Evolutionary conservation across 2,797 vertebrate genomes (phyloP).

Genomic region (Sebastes melanostomus): DNA sequence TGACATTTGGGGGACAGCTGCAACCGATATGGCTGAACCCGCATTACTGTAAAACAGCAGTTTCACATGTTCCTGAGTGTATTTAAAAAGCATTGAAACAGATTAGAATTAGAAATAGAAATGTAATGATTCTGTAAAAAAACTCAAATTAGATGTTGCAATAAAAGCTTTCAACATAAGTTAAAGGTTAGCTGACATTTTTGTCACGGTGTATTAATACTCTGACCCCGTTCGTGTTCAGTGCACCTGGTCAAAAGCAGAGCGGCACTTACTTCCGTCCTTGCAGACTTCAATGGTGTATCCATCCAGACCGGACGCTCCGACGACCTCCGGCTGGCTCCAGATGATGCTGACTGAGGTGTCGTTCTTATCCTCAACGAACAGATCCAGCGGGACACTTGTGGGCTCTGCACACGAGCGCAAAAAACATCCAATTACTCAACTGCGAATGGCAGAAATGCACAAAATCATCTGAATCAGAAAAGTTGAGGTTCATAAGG

Average conservation of each 20-base stretch:
- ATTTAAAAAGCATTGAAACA: constrained; percentile 28
- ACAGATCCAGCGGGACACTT: constrained; percentile 86
- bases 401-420: constrained; percentile 84
- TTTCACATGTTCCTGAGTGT: constrained; percentile 44
- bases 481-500: not conserved
- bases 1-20: constrained; percentile 82
- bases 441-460: not conserved
- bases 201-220: constrained; percentile 45
- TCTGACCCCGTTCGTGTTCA: not conserved
- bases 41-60: constrained; percentile 54
- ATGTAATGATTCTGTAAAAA: not conserved
- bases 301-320: constrained; percentile 87
- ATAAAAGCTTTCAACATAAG: not conserved
- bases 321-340: constrained; percentile 89
- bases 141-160: not conserved
- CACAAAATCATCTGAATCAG: not conserved
- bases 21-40: constrained; percentile 70
- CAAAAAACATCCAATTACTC: not conserved
- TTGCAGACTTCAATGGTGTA: constrained; percentile 90
- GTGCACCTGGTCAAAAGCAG: not conserved
- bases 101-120: not conserved
- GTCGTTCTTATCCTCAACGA: constrained; percentile 90
- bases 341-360: constrained; percentile 89
- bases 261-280: constrained; percentile 90
- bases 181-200: constrained; percentile 16